Percentiles rank a stretch among this genome's conserved stretches.
Conservation (phyloP, 2,888 invertebrate genomes). For the Apoda limacodes region DNA sequence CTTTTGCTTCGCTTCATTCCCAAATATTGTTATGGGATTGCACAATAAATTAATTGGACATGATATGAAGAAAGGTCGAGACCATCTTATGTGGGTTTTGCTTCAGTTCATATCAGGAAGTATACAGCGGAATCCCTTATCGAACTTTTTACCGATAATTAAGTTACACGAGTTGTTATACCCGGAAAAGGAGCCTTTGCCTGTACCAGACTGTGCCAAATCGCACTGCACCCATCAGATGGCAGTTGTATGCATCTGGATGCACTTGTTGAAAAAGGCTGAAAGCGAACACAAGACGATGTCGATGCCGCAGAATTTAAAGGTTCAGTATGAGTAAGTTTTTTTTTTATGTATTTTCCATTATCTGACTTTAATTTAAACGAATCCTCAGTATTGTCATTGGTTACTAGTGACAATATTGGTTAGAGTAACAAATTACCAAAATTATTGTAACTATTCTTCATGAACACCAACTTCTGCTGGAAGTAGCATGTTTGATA, state of each 20-base stretch:
- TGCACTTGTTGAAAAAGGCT: slow-evolving; percentile 94
- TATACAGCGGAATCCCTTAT: slow-evolving; percentile 91
- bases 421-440: no score
- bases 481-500: no score
- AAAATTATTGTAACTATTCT: no score
- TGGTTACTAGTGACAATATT: no score
- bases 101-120: slow-evolving; percentile 97
- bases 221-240: slow-evolving; percentile 90
- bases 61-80: slow-evolving; percentile 89
- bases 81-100: slow-evolving; percentile 99
- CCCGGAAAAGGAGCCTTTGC: slow-evolving; percentile 90
- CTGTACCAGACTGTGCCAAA: slow-evolving; percentile 89
- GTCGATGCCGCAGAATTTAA: slow-evolving; percentile 84
- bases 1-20: slow-evolving; percentile 94
- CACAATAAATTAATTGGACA: slow-evolving; percentile 85
- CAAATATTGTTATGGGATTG: slow-evolving; percentile 90
- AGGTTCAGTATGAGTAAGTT: slow-evolving; percentile 84
- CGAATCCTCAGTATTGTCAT: no score
- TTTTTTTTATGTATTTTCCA: slow-evolving; percentile 5
- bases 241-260: slow-evolving; percentile 97
- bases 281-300: slow-evolving; percentile 86
- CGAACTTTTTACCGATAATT: slow-evolving; percentile 90
- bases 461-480: no score
- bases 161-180: slow-evolving; percentile 93
- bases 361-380: slow-evolving; percentile 4